Evolutionary conservation across 2,888 invertebrate genomes (phyloP), one percentile per base, ranked within the genome.

Genomic region (Asteroscopus sphinx): DNA sequence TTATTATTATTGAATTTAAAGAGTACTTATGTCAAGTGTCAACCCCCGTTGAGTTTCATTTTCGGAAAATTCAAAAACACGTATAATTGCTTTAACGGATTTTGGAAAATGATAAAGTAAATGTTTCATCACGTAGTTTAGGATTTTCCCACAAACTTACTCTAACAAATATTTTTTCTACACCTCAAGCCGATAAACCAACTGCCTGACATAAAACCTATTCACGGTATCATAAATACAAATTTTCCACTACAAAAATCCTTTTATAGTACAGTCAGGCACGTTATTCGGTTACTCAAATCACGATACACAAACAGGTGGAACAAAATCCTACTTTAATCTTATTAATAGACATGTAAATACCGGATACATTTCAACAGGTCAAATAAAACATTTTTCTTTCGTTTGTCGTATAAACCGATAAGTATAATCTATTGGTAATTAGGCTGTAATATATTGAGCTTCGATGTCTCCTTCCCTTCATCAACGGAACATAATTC

Each of bases 351-450:
- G 80, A 89, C 88, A 82, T 89, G 90, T 91, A 87, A 90, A 87
- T 87, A 86, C 82, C 80, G 78, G 80, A 82, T 86, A 85, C 80
- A 81, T 86, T 81, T 89, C 86, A 86, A 84, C 87, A 82, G 85
- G 82, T 84, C 85, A 87, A 88, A 89, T 87, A 87, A 86, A 88
- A 81, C 84, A 90, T 91, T 83, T 84, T 84, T 86, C 84, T 81
- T 77, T 55, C 49, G 76, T 77, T 76, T 80, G 85, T 83, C 85
- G 76, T 68, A 65, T 67, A 47, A 69, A 28, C 25, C 35, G 89
- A 90, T 92, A 93, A 92, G 91, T 88, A 87, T 92, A 92, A 93
- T 91, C 79, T 92, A 93, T 92, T 72, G 88, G 91, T 92, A 92
- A 93, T 92, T 92, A 92, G 84, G 70, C 62, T 66, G 81, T 92